Conservation (phyloP, 2,797 vertebrate genomes). For the Netta rufina region DNA sequence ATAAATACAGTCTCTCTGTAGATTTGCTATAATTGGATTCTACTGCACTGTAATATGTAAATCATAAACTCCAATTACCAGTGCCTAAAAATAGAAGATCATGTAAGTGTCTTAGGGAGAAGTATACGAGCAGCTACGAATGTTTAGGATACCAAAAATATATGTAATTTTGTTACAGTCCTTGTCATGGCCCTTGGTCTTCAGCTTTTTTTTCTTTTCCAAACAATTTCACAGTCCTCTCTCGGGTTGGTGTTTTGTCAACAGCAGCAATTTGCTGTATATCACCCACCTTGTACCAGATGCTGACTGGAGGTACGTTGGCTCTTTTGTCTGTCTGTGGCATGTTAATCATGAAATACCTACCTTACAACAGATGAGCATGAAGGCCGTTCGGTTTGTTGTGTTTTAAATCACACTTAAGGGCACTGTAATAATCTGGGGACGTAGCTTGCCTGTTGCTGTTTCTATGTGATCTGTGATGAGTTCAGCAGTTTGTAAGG, state of each 20-base stretch:
- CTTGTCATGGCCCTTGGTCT: background rate
- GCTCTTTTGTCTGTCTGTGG: background rate
- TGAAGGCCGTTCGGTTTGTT: background rate
- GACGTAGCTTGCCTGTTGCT: background rate
- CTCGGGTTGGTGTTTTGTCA: background rate
- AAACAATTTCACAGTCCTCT: background rate
- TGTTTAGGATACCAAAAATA: background rate
- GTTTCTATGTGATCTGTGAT: background rate
- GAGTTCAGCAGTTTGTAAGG: background rate
- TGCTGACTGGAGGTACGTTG: background rate
- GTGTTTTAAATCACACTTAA: background rate
- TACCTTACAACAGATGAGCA: background rate
- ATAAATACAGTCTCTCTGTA: slow-evolving; percentile 47
- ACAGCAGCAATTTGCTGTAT: background rate
- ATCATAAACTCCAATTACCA: slow-evolving; percentile 59
- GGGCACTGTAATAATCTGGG: background rate
- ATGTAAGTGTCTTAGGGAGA: background rate
- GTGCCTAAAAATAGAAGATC: slow-evolving; percentile 54
- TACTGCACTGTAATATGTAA: slow-evolving; percentile 61
- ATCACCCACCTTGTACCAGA: background rate
- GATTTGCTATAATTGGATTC: slow-evolving; percentile 57
- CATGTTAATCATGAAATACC: background rate
- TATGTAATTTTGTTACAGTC: background rate
- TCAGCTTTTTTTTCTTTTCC: background rate
- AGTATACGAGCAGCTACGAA: background rate